phyloP scores from a whole-genome alignment of 2,797 vertebrate genomes.

The Cossypha caffra region DNA sequence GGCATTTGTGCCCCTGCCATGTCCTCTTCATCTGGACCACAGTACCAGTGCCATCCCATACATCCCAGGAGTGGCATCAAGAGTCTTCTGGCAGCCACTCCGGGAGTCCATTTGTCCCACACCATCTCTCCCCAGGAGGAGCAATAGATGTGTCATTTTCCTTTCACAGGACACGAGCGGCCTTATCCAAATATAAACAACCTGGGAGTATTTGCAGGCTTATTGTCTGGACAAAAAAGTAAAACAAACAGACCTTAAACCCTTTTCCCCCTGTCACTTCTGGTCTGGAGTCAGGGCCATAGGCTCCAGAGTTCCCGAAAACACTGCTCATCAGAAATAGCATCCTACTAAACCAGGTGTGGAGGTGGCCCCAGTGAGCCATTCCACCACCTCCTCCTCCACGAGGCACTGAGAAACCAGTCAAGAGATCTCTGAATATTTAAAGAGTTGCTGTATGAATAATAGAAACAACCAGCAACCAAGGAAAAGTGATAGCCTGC shows the following conservation, averaged over 20 bases:
- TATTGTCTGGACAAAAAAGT: constrained; percentile 51
- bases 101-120: not conserved
- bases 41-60: not conserved
- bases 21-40: not conserved
- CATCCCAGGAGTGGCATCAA: not conserved
- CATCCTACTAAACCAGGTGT: not conserved
- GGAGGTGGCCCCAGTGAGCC: not conserved
- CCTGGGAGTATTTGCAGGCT: constrained; percentile 33
- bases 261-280: constrained; percentile 14
- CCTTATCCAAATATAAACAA: constrained; percentile 65
- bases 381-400: not conserved
- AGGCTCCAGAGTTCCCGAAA: not conserved
- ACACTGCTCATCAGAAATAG: not conserved
- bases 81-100: not conserved
- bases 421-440: not conserved
- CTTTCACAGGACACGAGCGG: constrained; percentile 54
- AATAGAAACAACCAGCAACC: not conserved
- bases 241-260: constrained; percentile 60
- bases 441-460: not conserved
- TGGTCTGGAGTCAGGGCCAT: not conserved
- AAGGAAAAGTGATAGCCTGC: not conserved
- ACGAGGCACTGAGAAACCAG: not conserved
- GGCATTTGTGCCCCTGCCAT: not conserved
- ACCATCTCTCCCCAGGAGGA: not conserved
- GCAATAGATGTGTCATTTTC: constrained; percentile 63